phyloP scores from a whole-genome alignment of 2,797 vertebrate genomes.

The Graptemys geographica region DNA sequence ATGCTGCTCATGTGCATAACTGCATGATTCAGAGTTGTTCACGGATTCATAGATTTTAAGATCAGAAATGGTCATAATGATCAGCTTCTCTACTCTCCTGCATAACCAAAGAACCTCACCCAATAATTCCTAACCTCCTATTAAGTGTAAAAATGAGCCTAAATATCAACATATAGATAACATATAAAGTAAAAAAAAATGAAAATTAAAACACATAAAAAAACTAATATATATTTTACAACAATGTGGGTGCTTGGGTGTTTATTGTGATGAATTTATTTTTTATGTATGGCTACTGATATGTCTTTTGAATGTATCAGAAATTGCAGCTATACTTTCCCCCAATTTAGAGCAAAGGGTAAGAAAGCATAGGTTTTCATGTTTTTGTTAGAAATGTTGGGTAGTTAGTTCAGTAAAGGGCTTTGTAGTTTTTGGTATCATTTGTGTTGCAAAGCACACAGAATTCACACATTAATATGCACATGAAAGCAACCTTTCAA shows the following conservation, averaged over 20 bases:
- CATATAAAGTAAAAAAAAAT: neutral
- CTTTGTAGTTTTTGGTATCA: neutral
- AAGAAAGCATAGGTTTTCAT: neutral
- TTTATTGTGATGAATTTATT: neutral
- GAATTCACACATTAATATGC: neutral
- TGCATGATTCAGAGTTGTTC: neutral
- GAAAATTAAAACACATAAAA: neutral
- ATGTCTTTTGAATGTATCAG: neutral
- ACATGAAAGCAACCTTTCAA: neutral
- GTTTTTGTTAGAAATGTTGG: neutral
- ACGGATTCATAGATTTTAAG: slow-evolving; percentile 3
- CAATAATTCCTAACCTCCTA: neutral
- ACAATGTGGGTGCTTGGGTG: neutral
- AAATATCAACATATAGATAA: neutral
- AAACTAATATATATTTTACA: neutral
- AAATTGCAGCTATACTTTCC: neutral
- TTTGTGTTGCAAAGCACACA: neutral
- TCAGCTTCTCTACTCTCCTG: neutral
- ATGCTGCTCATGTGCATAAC: neutral
- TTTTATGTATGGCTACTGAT: neutral
- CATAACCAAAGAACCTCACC: neutral
- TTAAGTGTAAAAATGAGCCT: neutral
- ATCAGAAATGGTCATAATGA: neutral
- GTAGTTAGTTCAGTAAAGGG: neutral
- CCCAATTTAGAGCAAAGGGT: neutral